Base-by-base conservation (phyloP, 1,140 invertebrate species). In the Grapholita molesta region DNA sequence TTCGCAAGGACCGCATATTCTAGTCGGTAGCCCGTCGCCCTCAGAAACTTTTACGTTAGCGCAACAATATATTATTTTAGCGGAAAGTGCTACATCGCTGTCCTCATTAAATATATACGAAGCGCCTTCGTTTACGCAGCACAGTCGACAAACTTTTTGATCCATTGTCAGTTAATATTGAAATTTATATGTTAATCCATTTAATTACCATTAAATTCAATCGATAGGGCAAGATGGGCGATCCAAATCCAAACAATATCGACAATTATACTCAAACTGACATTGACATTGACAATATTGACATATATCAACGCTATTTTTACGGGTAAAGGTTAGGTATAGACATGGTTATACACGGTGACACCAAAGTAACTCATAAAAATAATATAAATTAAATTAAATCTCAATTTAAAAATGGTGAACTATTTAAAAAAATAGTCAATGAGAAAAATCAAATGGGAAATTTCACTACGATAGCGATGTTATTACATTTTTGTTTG, bases 51-150 rank as follows among this genome's bases (percentile, higher is more conserved):
- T 70, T 32, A 90, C 57, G 30, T 85, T 86, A 5, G 71, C 35
- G 66, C 87, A 89, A 30, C 85, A 88, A 71, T 85, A 77, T 75
- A 79, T 78, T 33, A 89, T 83, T 85, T 87, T 87, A 25, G 70
- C 55, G 68, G 72, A 77, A 25, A 83, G 53, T 1, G 80, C 30
- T 52, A 68, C 77, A 61, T 75, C 38, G 23, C 21, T 38, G 24
- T 72, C 66, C 15, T 69, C 76, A 23, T 71, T 71, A 68, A 82
- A 86, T 48, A 89, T 80, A 53, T 73, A 71, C 48, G 70, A 57
- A 4, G 67, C 74, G 24, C 83, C 86, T 35, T 76, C 67, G 61
- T 82, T 82, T 64, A 75, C 75, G 70, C 76, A 83, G 64, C 89
- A 91, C 61, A 89, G 57, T 24, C 89, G 78, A 67, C 89, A 91